phyloP scores from a whole-genome alignment of 2,888 invertebrate species.

The Galeruca laticollis region DNA sequence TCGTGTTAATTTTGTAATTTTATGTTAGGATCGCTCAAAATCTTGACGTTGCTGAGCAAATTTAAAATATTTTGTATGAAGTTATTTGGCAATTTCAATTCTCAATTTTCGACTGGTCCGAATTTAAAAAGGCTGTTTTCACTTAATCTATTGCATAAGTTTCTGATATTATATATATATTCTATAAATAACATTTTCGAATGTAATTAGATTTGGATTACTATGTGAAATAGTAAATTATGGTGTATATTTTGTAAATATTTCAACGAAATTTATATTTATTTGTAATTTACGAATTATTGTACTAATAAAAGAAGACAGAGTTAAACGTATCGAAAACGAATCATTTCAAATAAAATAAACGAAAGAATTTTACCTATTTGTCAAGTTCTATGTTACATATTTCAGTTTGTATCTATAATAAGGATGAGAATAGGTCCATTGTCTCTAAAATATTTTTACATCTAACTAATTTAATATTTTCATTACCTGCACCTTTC shows the following conservation, averaged over 20 bases:
- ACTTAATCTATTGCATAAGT: slow-evolving; percentile 51
- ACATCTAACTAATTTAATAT: no score
- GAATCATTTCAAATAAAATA: no score
- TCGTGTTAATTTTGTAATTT: no score
- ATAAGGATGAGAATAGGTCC: no score
- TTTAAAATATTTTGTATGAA: no score
- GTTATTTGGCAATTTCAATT: slow-evolving; percentile 21
- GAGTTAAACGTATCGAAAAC: slow-evolving; percentile 5
- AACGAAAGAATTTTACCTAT: no score
- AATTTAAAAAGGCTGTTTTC: slow-evolving; percentile 60
- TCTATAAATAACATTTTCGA: slow-evolving; percentile 51
- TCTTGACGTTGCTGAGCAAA: no score
- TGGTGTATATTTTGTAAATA: slow-evolving; percentile 62
- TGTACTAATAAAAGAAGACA: slow-evolving; percentile 40
- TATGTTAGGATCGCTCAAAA: no score
- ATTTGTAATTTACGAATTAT: slow-evolving; percentile 55
- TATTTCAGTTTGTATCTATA: background rate
- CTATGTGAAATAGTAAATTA: slow-evolving; percentile 54
- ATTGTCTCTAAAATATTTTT: no score
- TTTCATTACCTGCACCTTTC: no score
- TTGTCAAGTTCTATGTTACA: background rate
- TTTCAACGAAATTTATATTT: slow-evolving; percentile 54
- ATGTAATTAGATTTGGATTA: slow-evolving; percentile 51
- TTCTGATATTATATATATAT: slow-evolving; percentile 41
- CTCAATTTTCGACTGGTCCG: slow-evolving; percentile 26